These are phyloP conservation scores for Hycleus cichorii DNA, from an alignment of 1,140 invertebrate genomes.

Conservation along the genomic window DNA sequence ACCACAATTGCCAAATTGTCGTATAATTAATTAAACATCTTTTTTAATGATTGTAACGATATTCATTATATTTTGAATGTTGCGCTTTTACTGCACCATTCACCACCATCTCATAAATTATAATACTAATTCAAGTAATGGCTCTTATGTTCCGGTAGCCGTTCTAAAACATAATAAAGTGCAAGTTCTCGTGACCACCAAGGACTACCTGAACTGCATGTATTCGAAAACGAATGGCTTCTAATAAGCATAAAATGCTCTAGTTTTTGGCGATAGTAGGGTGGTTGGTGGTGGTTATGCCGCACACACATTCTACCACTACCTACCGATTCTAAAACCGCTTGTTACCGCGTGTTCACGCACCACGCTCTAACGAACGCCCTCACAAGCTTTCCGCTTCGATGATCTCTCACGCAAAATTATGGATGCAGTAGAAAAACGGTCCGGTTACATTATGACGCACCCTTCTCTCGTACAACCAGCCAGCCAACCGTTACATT, in stretches of 20 bases:
- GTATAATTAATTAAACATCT: no score
- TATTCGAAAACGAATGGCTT: constrained; percentile 6
- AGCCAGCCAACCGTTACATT: no score
- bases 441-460: constrained; percentile 11
- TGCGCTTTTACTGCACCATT: no score
- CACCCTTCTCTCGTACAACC: not conserved
- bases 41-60: no score
- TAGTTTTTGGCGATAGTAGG: constrained; percentile 2
- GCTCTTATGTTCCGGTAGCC: constrained; percentile 4
- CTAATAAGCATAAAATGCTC: constrained; percentile 18
- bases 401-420: constrained; percentile 19
- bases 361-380: constrained; percentile 19
- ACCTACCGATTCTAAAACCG: constrained; percentile 13
- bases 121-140: constrained; percentile 7
- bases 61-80: no score
- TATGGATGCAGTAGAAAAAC: constrained; percentile 22
- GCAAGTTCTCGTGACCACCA: constrained; percentile 7
- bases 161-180: constrained; percentile 4
- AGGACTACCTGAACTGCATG: not conserved
- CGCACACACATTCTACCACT: not conserved
- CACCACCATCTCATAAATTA: constrained; percentile 3
- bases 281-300: not conserved
- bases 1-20: no score
- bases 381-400: constrained; percentile 18
- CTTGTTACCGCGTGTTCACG: constrained; percentile 22